Evolutionary conservation across 2,797 vertebrate genomes (phyloP).

Genomic region (Pangasius larnaudii): DNA sequence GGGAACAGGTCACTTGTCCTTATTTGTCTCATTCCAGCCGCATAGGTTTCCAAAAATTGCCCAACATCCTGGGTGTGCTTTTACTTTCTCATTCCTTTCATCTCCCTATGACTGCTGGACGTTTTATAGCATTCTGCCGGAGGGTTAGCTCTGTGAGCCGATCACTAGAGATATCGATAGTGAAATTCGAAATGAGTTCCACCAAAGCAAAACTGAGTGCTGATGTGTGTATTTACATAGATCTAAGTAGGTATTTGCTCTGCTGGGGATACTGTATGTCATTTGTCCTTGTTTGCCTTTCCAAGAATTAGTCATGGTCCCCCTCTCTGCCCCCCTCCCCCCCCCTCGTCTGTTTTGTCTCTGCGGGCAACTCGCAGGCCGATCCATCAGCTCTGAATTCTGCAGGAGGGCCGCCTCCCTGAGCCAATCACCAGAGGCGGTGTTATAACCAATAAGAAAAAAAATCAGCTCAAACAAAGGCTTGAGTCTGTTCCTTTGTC

Average conservation of each 20-base stretch:
- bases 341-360: conserved; percentile 8
- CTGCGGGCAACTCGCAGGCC: conserved; percentile 7
- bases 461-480: conserved; percentile 68
- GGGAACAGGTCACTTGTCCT: not conserved
- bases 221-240: conserved; percentile 14
- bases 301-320: conserved; percentile 18
- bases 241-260: conserved; percentile 14
- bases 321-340: not conserved
- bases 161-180: not conserved
- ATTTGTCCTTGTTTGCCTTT: conserved; percentile 38
- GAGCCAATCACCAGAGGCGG: conserved; percentile 21
- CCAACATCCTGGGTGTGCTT: not conserved
- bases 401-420: conserved; percentile 1
- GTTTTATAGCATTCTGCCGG: not conserved
- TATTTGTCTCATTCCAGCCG: not conserved
- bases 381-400: conserved; percentile 14
- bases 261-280: conserved; percentile 1
- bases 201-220: not conserved
- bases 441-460: conserved; percentile 12
- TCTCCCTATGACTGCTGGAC: not conserved
- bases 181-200: not conserved
- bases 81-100: not conserved
- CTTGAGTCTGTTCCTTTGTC: conserved; percentile 73
- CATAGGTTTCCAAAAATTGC: not conserved
- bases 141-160: not conserved